Conservation (phyloP, 1,140 invertebrate genomes). For the Philopotamus ludificatus region DNA sequence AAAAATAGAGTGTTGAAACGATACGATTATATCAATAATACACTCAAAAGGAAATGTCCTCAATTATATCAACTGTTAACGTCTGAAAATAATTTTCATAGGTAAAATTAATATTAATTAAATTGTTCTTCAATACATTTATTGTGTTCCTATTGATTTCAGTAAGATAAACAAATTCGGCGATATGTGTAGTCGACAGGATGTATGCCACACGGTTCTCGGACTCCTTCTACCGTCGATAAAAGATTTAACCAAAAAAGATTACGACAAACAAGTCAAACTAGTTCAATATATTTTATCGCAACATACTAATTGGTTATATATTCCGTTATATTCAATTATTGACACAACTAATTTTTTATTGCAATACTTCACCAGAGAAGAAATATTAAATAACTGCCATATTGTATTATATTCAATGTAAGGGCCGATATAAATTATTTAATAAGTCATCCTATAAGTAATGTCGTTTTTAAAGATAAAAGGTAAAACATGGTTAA, state of each 20-base stretch:
- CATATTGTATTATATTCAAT: slow-evolving; percentile 14
- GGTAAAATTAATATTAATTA: neutral
- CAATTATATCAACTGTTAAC: neutral
- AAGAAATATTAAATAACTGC: slow-evolving; percentile 1
- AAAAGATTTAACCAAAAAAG: neutral
- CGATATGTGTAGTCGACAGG: neutral
- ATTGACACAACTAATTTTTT: neutral
- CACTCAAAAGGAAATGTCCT: slow-evolving; percentile 5
- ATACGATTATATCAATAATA: neutral
- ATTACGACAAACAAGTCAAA: neutral
- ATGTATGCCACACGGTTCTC: neutral
- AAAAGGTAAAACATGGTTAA: no score
- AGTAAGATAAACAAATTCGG: neutral
- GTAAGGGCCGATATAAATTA: no score
- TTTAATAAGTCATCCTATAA: no score
- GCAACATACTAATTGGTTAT: neutral
- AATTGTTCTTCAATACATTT: neutral
- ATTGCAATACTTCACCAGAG: neutral
- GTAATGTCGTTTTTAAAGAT: no score
- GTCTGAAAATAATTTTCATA: neutral
- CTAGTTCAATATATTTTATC: neutral
- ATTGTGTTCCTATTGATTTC: neutral
- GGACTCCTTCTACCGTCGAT: neutral
- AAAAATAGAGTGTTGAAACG: slow-evolving; percentile 7
- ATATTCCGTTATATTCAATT: neutral